phyloP scores from a whole-genome alignment of 2,888 invertebrate genomes.

The Didymodactylos carnosus region DNA sequence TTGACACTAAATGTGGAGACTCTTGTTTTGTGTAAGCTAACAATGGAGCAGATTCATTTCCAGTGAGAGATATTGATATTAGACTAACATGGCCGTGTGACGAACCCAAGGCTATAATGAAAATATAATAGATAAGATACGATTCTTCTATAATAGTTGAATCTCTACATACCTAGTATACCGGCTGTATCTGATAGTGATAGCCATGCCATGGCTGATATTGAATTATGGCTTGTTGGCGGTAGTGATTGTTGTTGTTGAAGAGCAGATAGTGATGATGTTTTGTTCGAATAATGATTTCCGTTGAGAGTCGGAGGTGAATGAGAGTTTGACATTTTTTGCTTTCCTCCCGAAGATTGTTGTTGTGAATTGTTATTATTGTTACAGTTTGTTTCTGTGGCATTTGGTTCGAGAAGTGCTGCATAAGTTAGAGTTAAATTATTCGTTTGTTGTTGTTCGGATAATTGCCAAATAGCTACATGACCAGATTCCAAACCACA shows the following conservation, averaged over 20 bases:
- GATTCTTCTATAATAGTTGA: too few species aligned
- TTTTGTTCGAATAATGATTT: neutral
- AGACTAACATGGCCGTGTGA: neutral
- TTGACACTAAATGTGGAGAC: neutral
- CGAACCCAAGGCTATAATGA: neutral
- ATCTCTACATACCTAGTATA: too few species aligned
- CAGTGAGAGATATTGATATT: neutral
- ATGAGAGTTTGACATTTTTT: neutral
- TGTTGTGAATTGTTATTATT: too few species aligned
- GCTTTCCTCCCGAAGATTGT: neutral
- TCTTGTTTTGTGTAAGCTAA: neutral
- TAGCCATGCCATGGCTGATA: constrained; percentile 1
- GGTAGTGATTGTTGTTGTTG: too few species aligned
- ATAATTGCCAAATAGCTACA: neutral
- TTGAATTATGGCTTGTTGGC: neutral
- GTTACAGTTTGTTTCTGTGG: neutral
- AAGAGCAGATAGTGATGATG: too few species aligned
- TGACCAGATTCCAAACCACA: neutral
- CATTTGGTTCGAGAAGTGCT: neutral
- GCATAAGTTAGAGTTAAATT: neutral
- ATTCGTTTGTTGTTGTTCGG: neutral
- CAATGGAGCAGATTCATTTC: neutral
- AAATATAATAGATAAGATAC: too few species aligned
- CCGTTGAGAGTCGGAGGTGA: neutral
- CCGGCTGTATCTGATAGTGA: neutral